Evolutionary conservation across 1,140 invertebrate genomes (phyloP).

Genomic region (Drosophila ogumai): DNA sequence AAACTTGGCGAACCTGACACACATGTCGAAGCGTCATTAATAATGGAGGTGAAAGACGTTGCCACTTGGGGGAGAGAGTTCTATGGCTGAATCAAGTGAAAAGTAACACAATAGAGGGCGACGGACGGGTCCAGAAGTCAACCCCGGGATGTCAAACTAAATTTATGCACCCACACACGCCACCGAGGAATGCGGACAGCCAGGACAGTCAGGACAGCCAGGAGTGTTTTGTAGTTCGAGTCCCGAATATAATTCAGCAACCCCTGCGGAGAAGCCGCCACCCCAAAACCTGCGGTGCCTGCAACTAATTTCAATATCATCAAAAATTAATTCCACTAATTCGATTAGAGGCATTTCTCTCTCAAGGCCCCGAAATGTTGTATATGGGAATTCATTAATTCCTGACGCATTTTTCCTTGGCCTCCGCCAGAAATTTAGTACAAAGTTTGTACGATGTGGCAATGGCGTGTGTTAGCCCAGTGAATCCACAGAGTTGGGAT

Average conservation of each 20-base stretch:
- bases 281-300: slow-evolving; percentile 57
- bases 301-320: slow-evolving; percentile 85
- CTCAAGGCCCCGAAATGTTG: slow-evolving; percentile 34
- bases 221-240: slow-evolving; percentile 70
- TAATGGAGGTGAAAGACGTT: slow-evolving; percentile 69
- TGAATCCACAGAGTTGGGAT: slow-evolving; percentile 21
- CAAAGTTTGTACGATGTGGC: slow-evolving; percentile 51
- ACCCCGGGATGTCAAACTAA: slow-evolving; percentile 77
- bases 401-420: slow-evolving; percentile 30
- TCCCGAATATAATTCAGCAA: slow-evolving; percentile 24
- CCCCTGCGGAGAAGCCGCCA: slow-evolving; percentile 12
- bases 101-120: slow-evolving; percentile 62
- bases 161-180: slow-evolving; percentile 74
- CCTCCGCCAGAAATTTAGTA: slow-evolving; percentile 5
- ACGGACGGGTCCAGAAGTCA: slow-evolving; percentile 57
- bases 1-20: slow-evolving; percentile 80
- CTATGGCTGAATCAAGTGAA: slow-evolving; percentile 36
- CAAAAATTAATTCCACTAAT: slow-evolving; percentile 85
- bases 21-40: slow-evolving; percentile 81
- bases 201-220: slow-evolving; percentile 55
- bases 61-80: neutral
- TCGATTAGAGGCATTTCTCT: slow-evolving; percentile 74
- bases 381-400: slow-evolving; percentile 68
- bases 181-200: slow-evolving; percentile 49
- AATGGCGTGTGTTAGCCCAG: slow-evolving; percentile 54